These are phyloP conservation scores for Loripinus fragilis DNA, from an alignment of 2,888 invertebrate species.

Conservation along the genomic window DNA sequence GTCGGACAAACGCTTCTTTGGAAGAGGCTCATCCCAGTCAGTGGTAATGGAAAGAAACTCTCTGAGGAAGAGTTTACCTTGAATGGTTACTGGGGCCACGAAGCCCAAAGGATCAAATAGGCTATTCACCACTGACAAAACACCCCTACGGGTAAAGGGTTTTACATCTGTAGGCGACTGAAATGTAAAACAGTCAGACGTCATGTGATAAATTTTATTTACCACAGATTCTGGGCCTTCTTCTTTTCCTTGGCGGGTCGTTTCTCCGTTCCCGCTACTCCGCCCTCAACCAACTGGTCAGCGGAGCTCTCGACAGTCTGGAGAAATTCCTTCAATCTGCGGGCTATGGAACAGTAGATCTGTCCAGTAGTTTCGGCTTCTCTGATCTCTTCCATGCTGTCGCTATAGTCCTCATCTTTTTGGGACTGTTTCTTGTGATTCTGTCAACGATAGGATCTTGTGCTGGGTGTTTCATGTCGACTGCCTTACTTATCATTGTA, in stretches of 20 bases:
- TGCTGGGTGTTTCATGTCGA: constrained; percentile 67
- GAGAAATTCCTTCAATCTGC: constrained; percentile 33
- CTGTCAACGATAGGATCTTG: constrained; percentile 66
- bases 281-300: constrained; percentile 33
- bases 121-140: too few species aligned
- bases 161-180: too few species aligned
- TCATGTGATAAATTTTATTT: too few species aligned
- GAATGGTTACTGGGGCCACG: too few species aligned
- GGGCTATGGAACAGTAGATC: constrained; percentile 41
- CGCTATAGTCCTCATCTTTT: constrained; percentile 62
- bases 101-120: too few species aligned
- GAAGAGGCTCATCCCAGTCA: too few species aligned
- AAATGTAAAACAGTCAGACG: too few species aligned
- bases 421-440: constrained; percentile 63
- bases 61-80: too few species aligned
- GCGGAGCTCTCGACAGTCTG: constrained; percentile 29
- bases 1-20: too few species aligned
- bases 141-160: too few species aligned
- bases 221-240: constrained; percentile 49
- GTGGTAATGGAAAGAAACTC: too few species aligned
- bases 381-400: constrained; percentile 41
- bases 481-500: constrained; percentile 1
- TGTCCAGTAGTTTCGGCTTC: constrained; percentile 34
- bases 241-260: constrained; percentile 42
- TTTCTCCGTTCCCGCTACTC: constrained; percentile 45